Base-by-base conservation (phyloP, 2,113 vertebrate species). In the Eolophus roseicapilla region DNA sequence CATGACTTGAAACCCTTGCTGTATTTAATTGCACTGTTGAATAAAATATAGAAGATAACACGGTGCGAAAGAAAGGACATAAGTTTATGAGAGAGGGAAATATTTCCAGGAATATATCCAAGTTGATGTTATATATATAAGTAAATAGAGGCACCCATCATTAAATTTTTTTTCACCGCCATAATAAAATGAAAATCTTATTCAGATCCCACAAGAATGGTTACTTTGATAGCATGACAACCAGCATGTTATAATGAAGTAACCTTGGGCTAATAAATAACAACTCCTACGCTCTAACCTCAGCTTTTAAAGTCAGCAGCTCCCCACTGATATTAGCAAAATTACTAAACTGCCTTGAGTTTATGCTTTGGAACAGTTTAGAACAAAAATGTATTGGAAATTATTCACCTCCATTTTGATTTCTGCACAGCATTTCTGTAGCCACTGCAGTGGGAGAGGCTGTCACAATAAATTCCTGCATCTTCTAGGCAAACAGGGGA, bases 21-120 rank as follows among this genome's bases (percentile, higher is more conserved):
- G 28, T 59, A 88, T 90, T 85, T 95, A 91, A 91, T 93, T 93
- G 82, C 86, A 75, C 12, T 75, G 8, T 69, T 86, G 74, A 93
- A 71, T 80, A 78, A 88, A 84, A 88, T 63, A 47, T 11, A 28
- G 25, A 65, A 27, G 29, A 9, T 50, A 78, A 53, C 79, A 87
- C 5, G 11, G 11, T 43, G 71, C 0, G 0, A 79, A 82, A 78
- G 24, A 78, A 90, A 75, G 18, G 1, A 13, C 1, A 2, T 16
- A 8, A 37, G 3, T 31, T 59, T 63, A 17, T 47, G 9, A 4
- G 21, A 55, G 12, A 67, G 9, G 14, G 4, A 64, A 82, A 78
- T 77, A 59, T 69, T 71, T 77, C 60, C 49, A 67, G 33, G 25
- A 68, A 15, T 82, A 69, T 76, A 78, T 65, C 65, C 43, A 75